phyloP scores from a whole-genome alignment of 2,888 invertebrate species.

The Philonicus albiceps region DNA sequence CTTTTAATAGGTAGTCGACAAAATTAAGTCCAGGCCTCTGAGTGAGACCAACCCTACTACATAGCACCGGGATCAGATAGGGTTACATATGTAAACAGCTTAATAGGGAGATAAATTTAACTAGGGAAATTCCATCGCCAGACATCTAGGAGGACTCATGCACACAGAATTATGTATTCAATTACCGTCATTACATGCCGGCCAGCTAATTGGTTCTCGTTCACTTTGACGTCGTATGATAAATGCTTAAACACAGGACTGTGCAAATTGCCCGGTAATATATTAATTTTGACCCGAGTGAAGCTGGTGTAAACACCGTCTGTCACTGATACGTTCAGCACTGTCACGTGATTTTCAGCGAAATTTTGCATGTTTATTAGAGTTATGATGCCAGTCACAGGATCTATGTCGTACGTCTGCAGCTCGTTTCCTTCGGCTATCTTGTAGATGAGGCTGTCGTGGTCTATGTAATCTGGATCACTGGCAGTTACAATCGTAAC shows the following conservation, averaged over 20 bases:
- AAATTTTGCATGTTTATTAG: slow-evolving; percentile 79
- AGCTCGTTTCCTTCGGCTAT: slow-evolving; percentile 83
- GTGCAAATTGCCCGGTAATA: slow-evolving; percentile 79
- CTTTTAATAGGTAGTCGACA: not conserved
- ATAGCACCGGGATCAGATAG: not conserved
- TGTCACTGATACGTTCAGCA: slow-evolving; percentile 91
- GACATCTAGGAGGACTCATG: not conserved
- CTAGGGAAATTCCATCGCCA: slow-evolving; percentile 10
- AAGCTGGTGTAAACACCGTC: slow-evolving; percentile 95
- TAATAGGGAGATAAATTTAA: slow-evolving; percentile 30
- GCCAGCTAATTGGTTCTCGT: slow-evolving; percentile 83
- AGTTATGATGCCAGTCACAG: slow-evolving; percentile 70
- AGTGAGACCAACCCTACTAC: not conserved
- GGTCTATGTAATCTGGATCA: slow-evolving; percentile 85
- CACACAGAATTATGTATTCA: slow-evolving; percentile 39
- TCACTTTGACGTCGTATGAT: slow-evolving; percentile 79
- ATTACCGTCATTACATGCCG: slow-evolving; percentile 74
- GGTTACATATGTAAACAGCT: slow-evolving; percentile 19
- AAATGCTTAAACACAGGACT: slow-evolving; percentile 81
- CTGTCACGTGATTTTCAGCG: slow-evolving; percentile 69
- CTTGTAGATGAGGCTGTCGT: slow-evolving; percentile 76
- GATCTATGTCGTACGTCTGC: slow-evolving; percentile 75
- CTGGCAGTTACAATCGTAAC: slow-evolving; percentile 88
- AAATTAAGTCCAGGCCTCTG: not conserved
- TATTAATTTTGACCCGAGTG: slow-evolving; percentile 80